Conservation (phyloP, 92 coral and sea anemone species). For the Porites cylindrica region DNA sequence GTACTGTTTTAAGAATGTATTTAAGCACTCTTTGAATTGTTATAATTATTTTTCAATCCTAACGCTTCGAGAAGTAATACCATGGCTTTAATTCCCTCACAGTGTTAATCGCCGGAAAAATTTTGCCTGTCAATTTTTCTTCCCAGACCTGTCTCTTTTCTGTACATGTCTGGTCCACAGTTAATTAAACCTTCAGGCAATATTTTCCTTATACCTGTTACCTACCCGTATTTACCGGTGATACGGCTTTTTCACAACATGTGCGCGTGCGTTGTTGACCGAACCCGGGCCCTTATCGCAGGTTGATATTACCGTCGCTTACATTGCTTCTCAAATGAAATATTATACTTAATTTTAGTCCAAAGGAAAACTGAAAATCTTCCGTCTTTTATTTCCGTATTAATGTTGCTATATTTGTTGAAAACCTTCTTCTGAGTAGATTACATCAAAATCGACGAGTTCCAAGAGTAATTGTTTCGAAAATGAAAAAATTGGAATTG, state of each 20-base stretch:
- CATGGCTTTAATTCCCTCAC: no score
- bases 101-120: no score
- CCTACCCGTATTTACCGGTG: slow-evolving; percentile 40
- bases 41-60: no score
- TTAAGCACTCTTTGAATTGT: no score
- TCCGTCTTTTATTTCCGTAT: neutral
- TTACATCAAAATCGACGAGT: neutral
- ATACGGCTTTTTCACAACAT: neutral
- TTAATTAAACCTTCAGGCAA: neutral
- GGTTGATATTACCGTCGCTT: neutral
- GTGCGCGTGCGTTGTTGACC: slow-evolving; percentile 22
- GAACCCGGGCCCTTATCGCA: neutral
- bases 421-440: neutral
- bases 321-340: slow-evolving; percentile 22
- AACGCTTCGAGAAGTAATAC: no score
- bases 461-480: neutral
- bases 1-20: no score
- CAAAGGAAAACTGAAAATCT: neutral
- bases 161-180: neutral
- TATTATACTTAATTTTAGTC: neutral
- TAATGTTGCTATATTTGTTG: neutral
- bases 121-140: no score
- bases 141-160: neutral
- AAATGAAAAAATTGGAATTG: slow-evolving; percentile 22
- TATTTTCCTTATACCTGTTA: slow-evolving; percentile 23